Base-by-base conservation (phyloP, 2,888 invertebrate genomes). In the Poecilobothrus nobilitatus region DNA sequence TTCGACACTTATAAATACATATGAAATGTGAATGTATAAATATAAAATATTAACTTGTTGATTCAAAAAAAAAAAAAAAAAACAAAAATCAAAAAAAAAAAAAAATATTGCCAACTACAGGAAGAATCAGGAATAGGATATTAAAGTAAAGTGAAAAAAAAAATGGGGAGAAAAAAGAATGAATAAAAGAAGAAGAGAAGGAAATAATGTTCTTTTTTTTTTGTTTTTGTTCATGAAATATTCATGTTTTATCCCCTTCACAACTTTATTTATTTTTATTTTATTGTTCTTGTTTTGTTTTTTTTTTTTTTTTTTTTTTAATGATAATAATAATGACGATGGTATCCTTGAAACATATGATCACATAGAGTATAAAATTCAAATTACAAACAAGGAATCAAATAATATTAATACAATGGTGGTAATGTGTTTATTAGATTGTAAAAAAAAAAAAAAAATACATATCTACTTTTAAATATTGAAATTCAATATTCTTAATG, bases 341-440 rank as follows among this genome's bases (percentile, higher is more conserved):
- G 53, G 15, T 18, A 53, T 53, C 53, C 53, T 53, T 53, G 53
- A 53, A 53, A 53, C 53, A 53, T 53, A 53, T 53, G 53, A 53
- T 9, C 6, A 6, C 27, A 27, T 27, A 27, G 27, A 53, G 15
- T 53, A 53, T 2, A 53, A 53, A 18, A 53, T 53, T 53, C 37
- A 37, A 37, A 37, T 12, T 18, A 12, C 15, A 41, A 15, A 41
- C 9, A 15, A 37, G 10, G 37, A 37, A 37, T 15, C 9, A 41
- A 41, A 41, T 8, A 12, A 41, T n/a, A 41, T 27, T 4, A 27
- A 27, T 27, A 27, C 27, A 27, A 27, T 27, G 27, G 27, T 27
- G 41, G 15, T 12, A 41, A 41, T 41, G 15, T 37, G 7, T 37
- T 10, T 37, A 37, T 37, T 37, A 8, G 8, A 37, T 37, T 27